A percentile compares a stretch with the other conserved stretches of the same genome.
phyloP scores from a whole-genome alignment of 2,113 vertebrate species.

The Aegithalos caudatus region DNA sequence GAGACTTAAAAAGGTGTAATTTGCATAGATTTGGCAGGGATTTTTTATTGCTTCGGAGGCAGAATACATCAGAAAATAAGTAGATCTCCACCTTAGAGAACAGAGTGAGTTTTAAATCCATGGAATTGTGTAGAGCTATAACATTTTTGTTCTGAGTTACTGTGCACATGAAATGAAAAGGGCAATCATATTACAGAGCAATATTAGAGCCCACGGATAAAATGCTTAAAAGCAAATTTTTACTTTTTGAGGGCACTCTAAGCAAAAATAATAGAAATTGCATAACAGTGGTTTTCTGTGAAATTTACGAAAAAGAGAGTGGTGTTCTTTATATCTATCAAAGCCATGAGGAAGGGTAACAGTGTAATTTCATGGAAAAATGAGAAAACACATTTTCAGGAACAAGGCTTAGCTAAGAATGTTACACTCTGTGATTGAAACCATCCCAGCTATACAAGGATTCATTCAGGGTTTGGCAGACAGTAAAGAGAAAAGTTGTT shows the following conservation, averaged over 20 bases:
- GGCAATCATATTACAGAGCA: not conserved
- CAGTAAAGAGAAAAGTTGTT: not conserved
- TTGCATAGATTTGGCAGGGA: not conserved
- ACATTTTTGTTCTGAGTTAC: not conserved
- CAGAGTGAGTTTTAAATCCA: not conserved
- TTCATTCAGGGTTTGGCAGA: not conserved
- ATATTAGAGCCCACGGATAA: not conserved
- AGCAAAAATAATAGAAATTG: not conserved
- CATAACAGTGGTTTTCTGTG: not conserved
- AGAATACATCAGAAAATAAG: not conserved
- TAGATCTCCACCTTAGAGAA: not conserved
- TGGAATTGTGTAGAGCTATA: not conserved
- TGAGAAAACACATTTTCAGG: not conserved
- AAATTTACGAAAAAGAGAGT: not conserved
- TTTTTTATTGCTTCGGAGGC: not conserved
- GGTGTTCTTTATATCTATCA: not conserved
- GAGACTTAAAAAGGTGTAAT: not conserved
- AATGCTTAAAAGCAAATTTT: not conserved
- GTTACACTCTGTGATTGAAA: not conserved
- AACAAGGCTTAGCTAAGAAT: not conserved
- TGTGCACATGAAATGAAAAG: not conserved
- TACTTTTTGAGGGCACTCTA: not conserved
- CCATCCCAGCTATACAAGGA: not conserved
- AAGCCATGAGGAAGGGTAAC: not conserved
- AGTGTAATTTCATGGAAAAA: not conserved